phyloP scores from a whole-genome alignment of 2,888 invertebrate species.

The Drosophila algonquin region DNA sequence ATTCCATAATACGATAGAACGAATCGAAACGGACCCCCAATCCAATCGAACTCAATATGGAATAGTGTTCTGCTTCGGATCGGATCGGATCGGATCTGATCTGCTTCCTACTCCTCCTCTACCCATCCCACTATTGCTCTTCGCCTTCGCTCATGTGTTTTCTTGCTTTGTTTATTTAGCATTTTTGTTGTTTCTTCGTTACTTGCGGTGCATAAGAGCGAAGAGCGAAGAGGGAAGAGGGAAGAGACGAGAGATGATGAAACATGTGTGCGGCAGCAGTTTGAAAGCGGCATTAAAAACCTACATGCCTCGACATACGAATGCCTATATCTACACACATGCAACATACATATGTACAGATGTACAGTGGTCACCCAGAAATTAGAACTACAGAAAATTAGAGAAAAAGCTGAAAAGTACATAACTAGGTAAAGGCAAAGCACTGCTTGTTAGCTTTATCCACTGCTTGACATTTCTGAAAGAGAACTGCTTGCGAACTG shows the following conservation, averaged over 20 bases:
- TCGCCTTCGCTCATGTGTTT: slow-evolving; percentile 23
- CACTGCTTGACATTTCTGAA: no score
- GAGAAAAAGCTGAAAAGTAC: no score
- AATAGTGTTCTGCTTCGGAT: slow-evolving; percentile 5
- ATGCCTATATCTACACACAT: background rate
- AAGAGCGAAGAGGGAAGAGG: slow-evolving; percentile 30
- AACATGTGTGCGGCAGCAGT: slow-evolving; percentile 77
- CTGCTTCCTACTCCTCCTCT: slow-evolving; percentile 27
- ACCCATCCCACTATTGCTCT: slow-evolving; percentile 47
- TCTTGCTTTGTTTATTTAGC: slow-evolving; percentile 44
- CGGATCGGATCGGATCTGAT: no score
- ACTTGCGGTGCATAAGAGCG: slow-evolving; percentile 43
- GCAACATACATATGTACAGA: slow-evolving; percentile 18
- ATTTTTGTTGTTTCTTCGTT: slow-evolving; percentile 57
- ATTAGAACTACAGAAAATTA: background rate
- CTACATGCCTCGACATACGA: slow-evolving; percentile 33
- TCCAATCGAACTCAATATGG: slow-evolving; percentile 65
- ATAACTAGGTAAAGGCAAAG: no score
- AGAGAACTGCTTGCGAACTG: no score
- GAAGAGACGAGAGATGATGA: slow-evolving; percentile 19
- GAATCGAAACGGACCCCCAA: slow-evolving; percentile 23
- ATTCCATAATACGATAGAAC: slow-evolving; percentile 47
- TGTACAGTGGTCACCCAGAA: background rate
- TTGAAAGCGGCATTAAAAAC: slow-evolving; percentile 58
- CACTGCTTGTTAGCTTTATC: no score